phyloP scores from a whole-genome alignment of 2,113 vertebrate genomes.

The Prionailurus bengalensis region DNA sequence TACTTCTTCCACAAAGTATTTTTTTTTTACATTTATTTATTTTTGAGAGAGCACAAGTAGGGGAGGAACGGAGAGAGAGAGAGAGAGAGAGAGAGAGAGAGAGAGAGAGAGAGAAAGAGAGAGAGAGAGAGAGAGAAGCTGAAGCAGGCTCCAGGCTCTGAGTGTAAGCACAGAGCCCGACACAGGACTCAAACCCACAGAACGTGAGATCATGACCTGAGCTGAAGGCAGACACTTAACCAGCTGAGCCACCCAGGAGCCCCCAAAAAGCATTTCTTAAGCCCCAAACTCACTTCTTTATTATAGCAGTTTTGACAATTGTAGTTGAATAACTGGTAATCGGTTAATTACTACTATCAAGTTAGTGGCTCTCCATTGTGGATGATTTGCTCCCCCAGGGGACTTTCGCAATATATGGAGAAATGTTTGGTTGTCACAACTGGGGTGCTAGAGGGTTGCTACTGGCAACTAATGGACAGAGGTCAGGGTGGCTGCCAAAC shows the following conservation, averaged over 20 bases:
- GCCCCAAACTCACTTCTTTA: neutral
- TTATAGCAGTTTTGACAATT: neutral
- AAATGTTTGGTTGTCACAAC: neutral
- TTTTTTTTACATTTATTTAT: too few species aligned
- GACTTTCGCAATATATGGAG: neutral
- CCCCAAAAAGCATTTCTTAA: neutral
- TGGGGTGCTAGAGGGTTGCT: neutral
- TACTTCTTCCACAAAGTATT: slow-evolving; percentile 1
- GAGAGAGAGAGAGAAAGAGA: too few species aligned
- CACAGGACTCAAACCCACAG: too few species aligned
- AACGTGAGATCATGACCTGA: too few species aligned
- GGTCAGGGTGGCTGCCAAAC: neutral
- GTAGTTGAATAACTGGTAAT: slow-evolving; percentile 1
- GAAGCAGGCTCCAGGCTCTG: too few species aligned
- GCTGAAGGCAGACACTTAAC: too few species aligned
- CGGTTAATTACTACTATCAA: neutral
- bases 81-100: too few species aligned
- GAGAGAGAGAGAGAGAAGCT: too few species aligned
- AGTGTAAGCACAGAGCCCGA: too few species aligned
- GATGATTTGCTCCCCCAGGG: neutral
- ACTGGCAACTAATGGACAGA: neutral
- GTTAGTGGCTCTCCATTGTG: neutral
- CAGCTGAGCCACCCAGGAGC: too few species aligned
- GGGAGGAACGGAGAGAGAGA: too few species aligned
- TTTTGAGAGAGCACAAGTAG: too few species aligned